Base-by-base conservation (phyloP, 1,140 invertebrate species). In the Drosophila santomea region DNA sequence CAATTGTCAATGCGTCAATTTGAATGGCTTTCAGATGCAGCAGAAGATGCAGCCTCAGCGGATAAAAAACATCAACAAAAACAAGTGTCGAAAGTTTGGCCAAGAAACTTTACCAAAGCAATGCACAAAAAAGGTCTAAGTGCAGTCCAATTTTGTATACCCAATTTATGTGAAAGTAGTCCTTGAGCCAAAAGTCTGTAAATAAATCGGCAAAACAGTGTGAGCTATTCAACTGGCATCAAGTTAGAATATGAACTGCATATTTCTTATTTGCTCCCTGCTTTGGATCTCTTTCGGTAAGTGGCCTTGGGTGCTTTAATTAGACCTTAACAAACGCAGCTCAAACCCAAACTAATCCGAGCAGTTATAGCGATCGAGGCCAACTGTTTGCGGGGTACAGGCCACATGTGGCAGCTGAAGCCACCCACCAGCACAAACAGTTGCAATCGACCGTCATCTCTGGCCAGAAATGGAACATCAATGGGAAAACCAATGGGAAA, bases 1-100 rank as follows among this genome's bases (percentile, higher is more conserved):
- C 83, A 88, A 82, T 86, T 86, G 83, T 82, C 83, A 86, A 83
- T 86, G 67, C 83, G 83, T 88, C 83, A 86, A 79, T 82, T 73
- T 73, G 76, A 88, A 76, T 86, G 78, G 75, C 82, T 78, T 86
- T 72, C 32, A 67, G 64, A 52, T 71, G 54, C 47, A 62, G 56
- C 38, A 48, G 43, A 36, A 35, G 66, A 43, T 14, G 63, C 57
- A 32, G 35, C 45, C 35, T 28, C 61, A 20, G 15, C 43, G 50
- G 52, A 72, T 72, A 71, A 58, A 50, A 72, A 83, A 74, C 62
- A 71, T 72, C 60, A 75, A 55, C 59, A 28, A 35, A 51, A 80
- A 63, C 71, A 72, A 73, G 56, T 55, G 55, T 62, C 25, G 20
- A 62, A 74, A 74, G 41, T 67, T 55, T 39, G 47, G 4, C 50